These are phyloP conservation scores for Tichodroma muraria DNA, from an alignment of 2,113 vertebrate genomes.

Conservation along the genomic window DNA sequence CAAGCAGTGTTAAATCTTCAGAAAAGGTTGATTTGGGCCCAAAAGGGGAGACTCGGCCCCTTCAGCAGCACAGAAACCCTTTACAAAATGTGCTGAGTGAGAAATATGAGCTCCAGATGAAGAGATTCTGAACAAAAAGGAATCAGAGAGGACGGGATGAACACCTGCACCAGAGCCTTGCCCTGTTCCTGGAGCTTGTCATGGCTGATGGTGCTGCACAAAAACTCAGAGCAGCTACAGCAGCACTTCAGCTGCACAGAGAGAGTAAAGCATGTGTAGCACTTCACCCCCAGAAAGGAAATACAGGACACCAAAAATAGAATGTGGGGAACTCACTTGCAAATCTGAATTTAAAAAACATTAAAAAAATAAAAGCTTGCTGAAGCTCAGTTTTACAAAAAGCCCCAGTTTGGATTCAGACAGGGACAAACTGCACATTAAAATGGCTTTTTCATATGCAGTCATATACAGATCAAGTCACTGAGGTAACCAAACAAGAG, in stretches of 20 bases:
- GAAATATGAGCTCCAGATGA: neutral
- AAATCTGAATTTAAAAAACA: neutral
- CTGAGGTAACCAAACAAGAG: neutral
- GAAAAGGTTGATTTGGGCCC: neutral
- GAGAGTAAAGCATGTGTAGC: neutral
- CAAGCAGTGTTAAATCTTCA: neutral
- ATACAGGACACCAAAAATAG: neutral
- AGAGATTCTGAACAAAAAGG: neutral
- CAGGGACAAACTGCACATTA: neutral
- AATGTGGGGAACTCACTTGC: neutral
- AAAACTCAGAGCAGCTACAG: neutral
- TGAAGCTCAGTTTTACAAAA: neutral
- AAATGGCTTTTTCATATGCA: neutral
- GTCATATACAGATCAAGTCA: neutral
- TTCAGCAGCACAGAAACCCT: neutral
- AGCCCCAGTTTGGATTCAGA: neutral
- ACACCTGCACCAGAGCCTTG: neutral
- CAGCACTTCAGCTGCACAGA: neutral
- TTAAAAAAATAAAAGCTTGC: neutral
- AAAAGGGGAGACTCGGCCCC: no score
- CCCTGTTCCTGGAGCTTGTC: neutral
- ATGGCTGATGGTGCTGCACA: neutral
- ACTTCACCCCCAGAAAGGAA: constrained; percentile 12
- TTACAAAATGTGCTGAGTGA: neutral
- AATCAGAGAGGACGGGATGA: neutral